Base-by-base conservation (phyloP, 2,797 vertebrate species). In the Potorous gilbertii region DNA sequence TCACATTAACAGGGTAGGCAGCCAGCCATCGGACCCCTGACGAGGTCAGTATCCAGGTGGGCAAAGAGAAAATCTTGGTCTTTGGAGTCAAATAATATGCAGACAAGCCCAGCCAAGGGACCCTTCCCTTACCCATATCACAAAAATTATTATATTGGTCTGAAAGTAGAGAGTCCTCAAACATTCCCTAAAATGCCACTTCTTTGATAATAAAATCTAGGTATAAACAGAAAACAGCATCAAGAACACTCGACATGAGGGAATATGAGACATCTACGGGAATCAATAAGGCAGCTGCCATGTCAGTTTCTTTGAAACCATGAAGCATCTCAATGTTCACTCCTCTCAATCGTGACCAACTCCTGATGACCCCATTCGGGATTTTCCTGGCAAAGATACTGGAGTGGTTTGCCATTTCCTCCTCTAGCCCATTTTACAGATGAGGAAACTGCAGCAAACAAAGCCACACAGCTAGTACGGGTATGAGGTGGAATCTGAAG, bases 291-390 rank as follows among this genome's bases (percentile, higher is more conserved):
- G 66, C 1, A 18, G 62, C 14, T 74, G 62, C 0, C 16, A 8
- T 6, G 31, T 5, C 0, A 11, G 34, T 3, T 21, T 21, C 16
- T 74, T 3, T 40, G 66, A 27, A 46, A 46, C 40, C 1, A 27
- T 12, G 74, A 8, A n/a, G 21, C 1, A 4, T 27, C 74, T 46
- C 74, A 3, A 3, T 74, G 16, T n/a, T 24, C 8, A 46, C 0
- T 4, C 40, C 11, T 81, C 24, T 24, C 40, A 24, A n/a, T 14
- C 0, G 18, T 9, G 18, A 1, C 34, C 1, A 5, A 2, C n/a
- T 81, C 74, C 24, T 3, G 3, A 11, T 11, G 40, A 50, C 74
- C 21, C 40, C 66, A 0, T 74, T 18, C 9, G n/a, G 62, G 12
- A 5, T 66, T 66, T 66, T 16, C 62, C 16, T 66, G 62, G 57